Conservation (phyloP, 2,888 invertebrate species). For the Stenodera caucasica region DNA sequence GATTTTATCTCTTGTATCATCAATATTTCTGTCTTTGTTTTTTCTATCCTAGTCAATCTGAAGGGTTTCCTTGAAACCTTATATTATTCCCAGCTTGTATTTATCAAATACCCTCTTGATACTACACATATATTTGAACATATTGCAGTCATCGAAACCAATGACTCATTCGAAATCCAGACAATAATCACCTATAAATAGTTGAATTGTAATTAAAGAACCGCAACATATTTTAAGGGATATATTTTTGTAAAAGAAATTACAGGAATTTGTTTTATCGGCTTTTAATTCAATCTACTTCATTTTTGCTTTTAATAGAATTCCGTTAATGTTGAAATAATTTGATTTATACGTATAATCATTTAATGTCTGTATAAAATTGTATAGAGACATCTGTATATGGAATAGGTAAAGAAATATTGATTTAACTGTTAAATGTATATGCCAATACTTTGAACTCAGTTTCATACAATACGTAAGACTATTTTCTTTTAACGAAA, state of each 20-base stretch:
- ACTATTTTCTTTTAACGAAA: not conserved
- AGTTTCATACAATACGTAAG: not conserved
- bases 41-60: not conserved
- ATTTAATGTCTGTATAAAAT: not conserved
- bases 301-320: not conserved
- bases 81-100: not conserved
- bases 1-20: not conserved
- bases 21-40: not conserved
- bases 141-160: not conserved
- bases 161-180: not conserved
- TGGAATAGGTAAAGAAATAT: not conserved
- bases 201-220: not conserved
- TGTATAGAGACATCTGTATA: constrained; percentile 3
- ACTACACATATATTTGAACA: not conserved
- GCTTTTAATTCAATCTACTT: not conserved
- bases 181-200: constrained; percentile 1
- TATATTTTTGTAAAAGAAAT: not conserved
- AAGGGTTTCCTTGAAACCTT: constrained; percentile 4
- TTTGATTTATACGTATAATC: too few relatives aligned
- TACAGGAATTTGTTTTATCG: not conserved
- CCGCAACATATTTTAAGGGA: not conserved
- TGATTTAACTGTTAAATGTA: not conserved
- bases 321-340: too few relatives aligned
- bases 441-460: not conserved
- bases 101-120: not conserved